Evolutionary conservation across 2,797 vertebrate genomes (phyloP), one percentile per base, ranked within the genome.

Genomic region (Rhinophrynus dorsalis): DNA sequence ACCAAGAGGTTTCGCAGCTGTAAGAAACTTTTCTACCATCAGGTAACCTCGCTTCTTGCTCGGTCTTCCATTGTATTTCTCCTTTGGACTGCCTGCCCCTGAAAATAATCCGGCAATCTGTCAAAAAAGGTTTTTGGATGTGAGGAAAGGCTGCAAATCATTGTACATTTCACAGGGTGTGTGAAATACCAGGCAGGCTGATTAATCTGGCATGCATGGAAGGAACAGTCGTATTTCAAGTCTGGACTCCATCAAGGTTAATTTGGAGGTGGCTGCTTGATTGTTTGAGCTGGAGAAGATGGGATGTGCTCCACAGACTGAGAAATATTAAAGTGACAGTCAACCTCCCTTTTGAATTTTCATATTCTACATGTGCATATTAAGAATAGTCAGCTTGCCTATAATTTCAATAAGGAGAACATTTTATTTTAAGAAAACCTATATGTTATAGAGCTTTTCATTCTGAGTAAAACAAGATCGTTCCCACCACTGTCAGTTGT

Each of bases 91-190:
- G 2, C 47, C 8, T n/a, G 12, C 24, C 47, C 27, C 15, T 18
- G n/a, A 54, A 18, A 54, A 17, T 30, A 18, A n/a, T 32, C 27
- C 10, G 50, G 13, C 29, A 54, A 17, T 18, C 27, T 6, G 27
- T 32, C 29, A n/a, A 54, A 18, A 32, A 54, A 30, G 27, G 10
- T 54, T 32, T 30, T 32, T 30, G 50, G 29, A 54, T 54, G 50
- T 54, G 47, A 26, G 18, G 50, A 54, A 54, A 54, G 50, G 27
- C 50, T 30, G 27, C 50, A 54, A 54, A 54, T 54, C 26, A 17
- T 18, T 32, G 26, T 32, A 13, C 29, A 32, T 54, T 54, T 30
- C 29, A 54, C 5, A 30, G 50, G n/a, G 26, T 54, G 50, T 54
- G 47, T 50, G 47, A 50, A 50, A 23, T 26, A 50, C 47, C 47